These are phyloP conservation scores for Caenorhabditis angaria DNA, from an alignment of 2,888 invertebrate species.

Conservation along the genomic window DNA sequence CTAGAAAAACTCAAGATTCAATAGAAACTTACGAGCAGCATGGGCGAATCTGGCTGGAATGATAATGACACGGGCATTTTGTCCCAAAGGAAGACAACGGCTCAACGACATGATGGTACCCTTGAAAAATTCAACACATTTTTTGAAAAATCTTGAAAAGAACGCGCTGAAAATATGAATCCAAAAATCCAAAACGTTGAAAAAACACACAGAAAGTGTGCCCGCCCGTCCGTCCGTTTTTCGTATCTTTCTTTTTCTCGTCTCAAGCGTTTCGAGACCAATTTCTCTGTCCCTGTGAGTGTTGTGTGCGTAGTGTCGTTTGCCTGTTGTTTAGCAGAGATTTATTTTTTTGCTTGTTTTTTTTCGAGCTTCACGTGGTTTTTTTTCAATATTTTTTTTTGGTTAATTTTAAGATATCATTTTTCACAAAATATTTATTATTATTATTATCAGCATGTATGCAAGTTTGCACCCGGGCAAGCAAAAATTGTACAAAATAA, in stretches of 20 bases:
- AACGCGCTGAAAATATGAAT: not conserved
- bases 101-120: constrained; percentile 60
- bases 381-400: too few relatives aligned
- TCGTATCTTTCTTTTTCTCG: not conserved
- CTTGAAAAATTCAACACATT: constrained; percentile 17
- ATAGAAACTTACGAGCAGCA: constrained; percentile 47
- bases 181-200: not conserved
- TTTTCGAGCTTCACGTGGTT: not conserved
- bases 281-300: not conserved
- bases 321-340: not conserved
- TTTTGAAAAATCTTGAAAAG: too few relatives aligned
- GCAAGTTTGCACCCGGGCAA: not conserved
- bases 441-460: too few relatives aligned
- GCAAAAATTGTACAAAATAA: not conserved
- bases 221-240: constrained; percentile 2
- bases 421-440: too few relatives aligned
- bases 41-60: constrained; percentile 53
- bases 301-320: not conserved
- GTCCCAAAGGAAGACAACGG: constrained; percentile 56
- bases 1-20: not conserved
- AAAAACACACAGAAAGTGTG: not conserved
- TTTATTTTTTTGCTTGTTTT: not conserved
- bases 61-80: constrained; percentile 54
- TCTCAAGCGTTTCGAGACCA: not conserved
- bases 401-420: too few relatives aligned